Evolutionary conservation across 2,797 vertebrate species (phyloP), one percentile per base, ranked within the genome.

Genomic region (Halcyon chelicuti): DNA sequence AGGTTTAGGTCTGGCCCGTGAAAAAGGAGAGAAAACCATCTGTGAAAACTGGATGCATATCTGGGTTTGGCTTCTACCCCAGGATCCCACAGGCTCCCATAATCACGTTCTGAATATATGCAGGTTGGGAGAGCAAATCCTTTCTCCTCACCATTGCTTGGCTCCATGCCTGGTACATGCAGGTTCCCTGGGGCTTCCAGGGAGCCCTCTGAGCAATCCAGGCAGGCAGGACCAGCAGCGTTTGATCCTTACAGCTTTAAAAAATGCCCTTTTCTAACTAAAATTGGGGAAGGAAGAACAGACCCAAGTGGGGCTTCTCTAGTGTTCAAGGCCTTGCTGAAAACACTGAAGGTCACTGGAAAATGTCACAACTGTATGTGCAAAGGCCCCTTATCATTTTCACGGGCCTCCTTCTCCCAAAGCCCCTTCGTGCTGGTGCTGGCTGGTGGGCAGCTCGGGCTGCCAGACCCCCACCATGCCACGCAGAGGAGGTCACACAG

Each of bases 1-100:
- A 96, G 93, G 91, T 94, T 96, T 94, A 86, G 74, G 63, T 94
- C 93, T 90, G 82, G 94, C 83, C 76, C 35, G 39, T 28, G 60
- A 85, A 91, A 95, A 84, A 46, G 63, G 73, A 93, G 62, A 70
- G 76, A 93, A 94, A 96, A 82, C 55, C 88, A 89, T 94, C 93
- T 96, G 85, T 79, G 63, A 94, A 94, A 90, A 73, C 33, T 90
- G 89, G 44, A 97, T 42, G 73, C 63, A 84, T n/a, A 70, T 76
- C 47, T 86, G 74, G 79, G 66, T 81, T 95, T 96, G 94, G 96
- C 91, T 76, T 91, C 73, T 92, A 61, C 47, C 16, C 55, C 44
- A n/a, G 47, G 62, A 88, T 81, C 66, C 52, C 90, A 84, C 76
- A 86, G 80, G 26, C 18, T 90, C 17, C 29, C 47, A 76, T 66